Percentiles rank a stretch among this genome's conserved stretches.
These are phyloP conservation scores for Paraescarpia echinospica DNA, from an alignment of 1,140 invertebrate species.

Conservation along the genomic window DNA sequence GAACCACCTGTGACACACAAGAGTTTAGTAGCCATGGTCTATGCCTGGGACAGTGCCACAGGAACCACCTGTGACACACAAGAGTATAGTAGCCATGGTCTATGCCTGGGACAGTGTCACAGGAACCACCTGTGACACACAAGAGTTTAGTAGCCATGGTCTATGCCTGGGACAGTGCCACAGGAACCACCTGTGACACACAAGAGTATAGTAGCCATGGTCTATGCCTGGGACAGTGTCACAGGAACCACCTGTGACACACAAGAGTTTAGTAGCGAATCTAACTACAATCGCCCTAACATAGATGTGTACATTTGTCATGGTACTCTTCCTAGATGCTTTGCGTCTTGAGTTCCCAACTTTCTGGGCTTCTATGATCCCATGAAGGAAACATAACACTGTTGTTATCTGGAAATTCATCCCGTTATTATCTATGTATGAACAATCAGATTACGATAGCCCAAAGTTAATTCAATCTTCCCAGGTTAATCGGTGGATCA, in stretches of 20 bases:
- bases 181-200: neutral
- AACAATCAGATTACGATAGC: no score
- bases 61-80: neutral
- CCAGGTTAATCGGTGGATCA: no score
- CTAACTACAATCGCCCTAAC: no score
- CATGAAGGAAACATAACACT: no score
- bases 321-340: no score
- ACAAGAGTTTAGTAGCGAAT: neutral
- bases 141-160: neutral
- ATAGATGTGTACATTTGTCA: no score
- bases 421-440: no score
- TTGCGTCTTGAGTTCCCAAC: no score
- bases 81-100: neutral
- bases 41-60: neutral
- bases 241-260: neutral
- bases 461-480: no score
- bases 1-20: neutral
- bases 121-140: neutral
- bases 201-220: neutral
- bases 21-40: neutral
- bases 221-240: neutral
- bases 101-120: neutral
- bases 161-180: neutral
- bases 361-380: no score
- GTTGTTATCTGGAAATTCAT: no score